A percentile compares a stretch with the other conserved stretches of the same genome.
Evolutionary conservation across 35 echinoderm and acorn worm species (phyloP).

Genomic region (Stichopus chloronotus): DNA sequence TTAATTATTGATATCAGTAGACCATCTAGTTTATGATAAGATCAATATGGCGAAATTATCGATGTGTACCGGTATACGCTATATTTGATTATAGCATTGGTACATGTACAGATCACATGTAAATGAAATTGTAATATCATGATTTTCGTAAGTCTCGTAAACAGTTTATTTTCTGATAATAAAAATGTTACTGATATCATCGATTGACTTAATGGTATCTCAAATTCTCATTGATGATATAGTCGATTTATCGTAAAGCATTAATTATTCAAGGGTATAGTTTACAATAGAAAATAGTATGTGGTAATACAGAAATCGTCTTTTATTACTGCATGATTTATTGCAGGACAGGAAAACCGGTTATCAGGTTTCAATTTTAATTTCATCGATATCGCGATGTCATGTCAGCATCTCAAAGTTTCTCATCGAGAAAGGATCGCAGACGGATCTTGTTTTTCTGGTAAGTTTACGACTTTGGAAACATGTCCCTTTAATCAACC

Average conservation of each 20-base stretch:
- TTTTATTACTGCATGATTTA: neutral
- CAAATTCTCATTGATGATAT: neutral
- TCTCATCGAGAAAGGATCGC: conserved; percentile 23
- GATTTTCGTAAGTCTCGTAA: no score
- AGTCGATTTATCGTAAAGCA: neutral
- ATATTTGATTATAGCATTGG: no score
- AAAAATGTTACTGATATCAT: neutral
- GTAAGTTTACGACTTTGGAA: neutral
- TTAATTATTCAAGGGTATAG: neutral
- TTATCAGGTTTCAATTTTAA: conserved; percentile 9
- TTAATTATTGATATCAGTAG: no score
- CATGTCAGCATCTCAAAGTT: neutral
- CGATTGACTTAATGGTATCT: neutral
- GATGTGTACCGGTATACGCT: no score
- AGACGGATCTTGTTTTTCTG: conserved; percentile 18
- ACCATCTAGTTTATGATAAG: no score
- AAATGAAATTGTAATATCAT: no score
- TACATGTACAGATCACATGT: no score
- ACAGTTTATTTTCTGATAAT: no score
- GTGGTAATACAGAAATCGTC: neutral
- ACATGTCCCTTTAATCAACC: no score
- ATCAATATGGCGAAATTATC: no score
- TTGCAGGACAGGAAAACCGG: neutral
- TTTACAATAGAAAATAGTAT: neutral
- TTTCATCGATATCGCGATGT: conserved; percentile 41